Evolutionary conservation across 1,140 invertebrate genomes (phyloP), one percentile per base, ranked within the genome.

Genomic region (Magallana gigas): DNA sequence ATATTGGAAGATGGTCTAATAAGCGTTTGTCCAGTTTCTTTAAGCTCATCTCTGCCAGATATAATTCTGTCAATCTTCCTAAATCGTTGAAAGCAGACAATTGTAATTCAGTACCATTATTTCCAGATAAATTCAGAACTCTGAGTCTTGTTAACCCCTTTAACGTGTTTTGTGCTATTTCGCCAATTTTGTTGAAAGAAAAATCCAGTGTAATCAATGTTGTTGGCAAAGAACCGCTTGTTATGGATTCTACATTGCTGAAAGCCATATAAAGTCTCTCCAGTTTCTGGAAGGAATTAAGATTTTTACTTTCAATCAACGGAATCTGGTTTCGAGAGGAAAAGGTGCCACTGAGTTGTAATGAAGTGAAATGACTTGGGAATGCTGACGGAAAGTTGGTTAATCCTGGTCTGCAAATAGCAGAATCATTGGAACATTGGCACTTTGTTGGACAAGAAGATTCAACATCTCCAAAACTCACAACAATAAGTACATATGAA

Each of bases 241-340:
- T 8, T 29, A 76, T 76, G 18, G 18, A 23, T 29, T 76, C 8
- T 3, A 36, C 68, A 11, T 76, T 76, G 23, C 68, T 36, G 11
- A 76, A 76, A 8, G 68, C 23, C 18, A 76, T 76, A 11, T 76
- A 76, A 76, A 76, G 68, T 36, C 68, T 76, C 36, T 76, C 14
- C 0, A 76, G 23, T 12, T 76, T 76, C 9, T 3, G 68, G 9
- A 76, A 76, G 12, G 68, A 76, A 8, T 18, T 29, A 36, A 76
- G 36, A 11, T 36, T 29, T 0, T 9, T 12, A 76, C 18, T 18
- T 11, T 76, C 18, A 48, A 76, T 76, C 8, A 2, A 29, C 36
- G 68, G 18, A 2, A 76, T 12, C 11, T 36, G 8, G 68, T 76
- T 76, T 29, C 14, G 18, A 23, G 23, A 29, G 23, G 68, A 3